Percentiles rank a stretch among this genome's conserved stretches.
Conservation (phyloP, 2,888 invertebrate species). For the Neoaliturus tenellus region DNA sequence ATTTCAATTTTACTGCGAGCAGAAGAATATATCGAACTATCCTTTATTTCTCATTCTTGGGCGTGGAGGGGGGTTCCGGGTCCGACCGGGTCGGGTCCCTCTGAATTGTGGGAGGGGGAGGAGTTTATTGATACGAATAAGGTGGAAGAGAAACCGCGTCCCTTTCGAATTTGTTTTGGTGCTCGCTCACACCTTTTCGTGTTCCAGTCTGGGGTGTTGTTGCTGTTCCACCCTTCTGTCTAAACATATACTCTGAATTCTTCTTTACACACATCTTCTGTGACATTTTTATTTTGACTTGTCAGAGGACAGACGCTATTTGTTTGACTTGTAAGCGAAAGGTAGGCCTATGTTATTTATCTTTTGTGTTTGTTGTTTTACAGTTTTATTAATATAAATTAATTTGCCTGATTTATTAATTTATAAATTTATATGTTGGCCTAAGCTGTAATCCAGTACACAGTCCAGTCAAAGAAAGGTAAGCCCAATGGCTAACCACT, state of each 20-base stretch:
- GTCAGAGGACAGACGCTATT: no score
- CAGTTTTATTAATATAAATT: no score
- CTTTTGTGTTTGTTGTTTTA: no score
- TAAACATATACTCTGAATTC: constrained; percentile 16
- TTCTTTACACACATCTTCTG: neutral
- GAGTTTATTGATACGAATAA: constrained; percentile 47
- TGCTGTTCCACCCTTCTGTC: constrained; percentile 29
- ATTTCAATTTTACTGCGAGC: neutral
- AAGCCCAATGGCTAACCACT: no score
- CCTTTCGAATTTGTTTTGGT: constrained; percentile 43
- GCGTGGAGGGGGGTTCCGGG: constrained; percentile 5
- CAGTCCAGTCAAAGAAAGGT: no score
- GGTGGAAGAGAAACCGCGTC: constrained; percentile 38
- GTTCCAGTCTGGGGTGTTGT: constrained; percentile 16
- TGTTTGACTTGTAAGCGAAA: no score
- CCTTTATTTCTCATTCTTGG: neutral
- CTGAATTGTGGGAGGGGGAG: neutral
- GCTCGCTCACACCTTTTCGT: neutral
- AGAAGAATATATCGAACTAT: neutral
- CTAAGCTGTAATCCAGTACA: no score
- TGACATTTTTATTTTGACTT: constrained; percentile 44
- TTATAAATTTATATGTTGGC: no score
- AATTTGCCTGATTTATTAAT: no score
- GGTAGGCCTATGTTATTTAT: no score
- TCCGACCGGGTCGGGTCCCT: neutral